Conservation (phyloP, 2,113 vertebrate species). For the Erythrocercus mccallii region DNA sequence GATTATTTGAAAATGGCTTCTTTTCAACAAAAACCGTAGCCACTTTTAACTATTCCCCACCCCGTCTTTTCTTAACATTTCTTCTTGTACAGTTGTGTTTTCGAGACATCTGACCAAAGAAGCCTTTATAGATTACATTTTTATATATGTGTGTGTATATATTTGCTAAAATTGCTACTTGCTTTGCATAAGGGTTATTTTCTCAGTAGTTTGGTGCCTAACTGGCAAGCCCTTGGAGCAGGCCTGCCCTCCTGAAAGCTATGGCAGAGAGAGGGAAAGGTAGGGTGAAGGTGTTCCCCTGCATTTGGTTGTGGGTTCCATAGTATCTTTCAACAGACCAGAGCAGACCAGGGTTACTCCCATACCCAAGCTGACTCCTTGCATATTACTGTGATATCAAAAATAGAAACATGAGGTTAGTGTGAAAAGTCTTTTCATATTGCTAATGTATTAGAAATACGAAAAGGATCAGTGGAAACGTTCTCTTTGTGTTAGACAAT, state of each 20-base stretch:
- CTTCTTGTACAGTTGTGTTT: neutral
- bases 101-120: neutral
- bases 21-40: neutral
- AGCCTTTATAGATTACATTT: neutral
- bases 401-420: neutral
- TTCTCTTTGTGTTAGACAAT: neutral
- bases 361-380: neutral
- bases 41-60: neutral
- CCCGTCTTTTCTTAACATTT: neutral
- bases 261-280: fast-evolving
- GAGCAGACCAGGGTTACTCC: neutral
- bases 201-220: neutral
- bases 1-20: neutral
- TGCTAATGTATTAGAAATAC: neutral
- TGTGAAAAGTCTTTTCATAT: neutral
- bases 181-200: neutral
- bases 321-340: neutral
- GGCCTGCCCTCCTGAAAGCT: neutral
- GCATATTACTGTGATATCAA: neutral
- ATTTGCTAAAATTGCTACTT: neutral
- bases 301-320: fast-evolving
- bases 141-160: fast-evolving
- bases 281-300: neutral
- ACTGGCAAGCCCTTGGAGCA: neutral
- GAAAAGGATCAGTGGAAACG: neutral